These are phyloP conservation scores for Xerus rutilus DNA, from an alignment of 2,797 vertebrate genomes.

Conservation along the genomic window DNA sequence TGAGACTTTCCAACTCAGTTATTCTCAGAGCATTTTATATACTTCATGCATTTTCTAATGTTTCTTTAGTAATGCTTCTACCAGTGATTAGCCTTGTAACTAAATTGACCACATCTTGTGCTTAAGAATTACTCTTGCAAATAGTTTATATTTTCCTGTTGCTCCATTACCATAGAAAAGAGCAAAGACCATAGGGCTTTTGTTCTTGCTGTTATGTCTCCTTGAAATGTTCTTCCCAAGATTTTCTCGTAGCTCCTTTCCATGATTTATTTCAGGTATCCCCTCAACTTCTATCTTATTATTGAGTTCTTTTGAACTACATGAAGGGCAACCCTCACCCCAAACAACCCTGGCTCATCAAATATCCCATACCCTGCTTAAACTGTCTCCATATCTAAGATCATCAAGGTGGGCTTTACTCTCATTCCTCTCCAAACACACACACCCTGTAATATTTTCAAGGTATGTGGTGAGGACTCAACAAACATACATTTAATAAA, in stretches of 20 bases:
- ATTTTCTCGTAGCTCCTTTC: background rate
- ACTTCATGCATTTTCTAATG: background rate
- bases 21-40: background rate
- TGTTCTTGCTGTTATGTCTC: background rate
- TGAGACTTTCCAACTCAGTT: background rate
- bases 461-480: background rate
- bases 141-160: background rate
- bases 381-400: background rate
- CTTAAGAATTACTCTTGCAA: background rate
- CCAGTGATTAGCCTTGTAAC: background rate
- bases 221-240: background rate
- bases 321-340: background rate
- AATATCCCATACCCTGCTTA: background rate
- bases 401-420: background rate
- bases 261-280: conserved; percentile 7
- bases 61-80: background rate
- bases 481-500: background rate
- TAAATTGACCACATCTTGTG: background rate
- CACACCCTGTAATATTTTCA: background rate
- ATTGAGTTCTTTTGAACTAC: background rate
- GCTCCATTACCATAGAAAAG: background rate
- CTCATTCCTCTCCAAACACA: background rate
- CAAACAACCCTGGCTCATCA: background rate
- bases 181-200: background rate
- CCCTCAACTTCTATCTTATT: background rate